Conservation (phyloP, 2,797 vertebrate genomes). For the Sebastes steindachneri region DNA sequence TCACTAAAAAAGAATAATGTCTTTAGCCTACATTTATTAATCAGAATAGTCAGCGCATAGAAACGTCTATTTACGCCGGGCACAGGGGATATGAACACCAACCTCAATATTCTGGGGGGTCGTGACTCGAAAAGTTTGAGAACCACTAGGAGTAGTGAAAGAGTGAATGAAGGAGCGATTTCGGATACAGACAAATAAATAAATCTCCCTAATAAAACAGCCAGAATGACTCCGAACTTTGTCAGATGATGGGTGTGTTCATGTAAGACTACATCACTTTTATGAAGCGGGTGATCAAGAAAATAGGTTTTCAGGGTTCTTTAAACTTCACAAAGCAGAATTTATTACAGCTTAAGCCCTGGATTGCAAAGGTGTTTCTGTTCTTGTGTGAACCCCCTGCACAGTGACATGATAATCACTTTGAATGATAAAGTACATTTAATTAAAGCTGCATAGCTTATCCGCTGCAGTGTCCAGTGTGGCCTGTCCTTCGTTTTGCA, state of each 20-base stretch:
- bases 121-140: too few relatives aligned
- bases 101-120: too few relatives aligned
- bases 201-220: background rate
- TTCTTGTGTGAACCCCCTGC: background rate
- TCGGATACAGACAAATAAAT: background rate
- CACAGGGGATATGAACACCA: too few relatives aligned
- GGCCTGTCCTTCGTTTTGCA: background rate
- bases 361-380: background rate
- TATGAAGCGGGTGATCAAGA: background rate
- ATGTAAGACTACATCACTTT: slow-evolving; percentile 2
- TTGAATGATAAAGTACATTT: background rate
- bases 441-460: background rate
- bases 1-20: too few relatives aligned
- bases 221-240: background rate
- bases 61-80: too few relatives aligned
- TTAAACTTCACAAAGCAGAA: background rate
- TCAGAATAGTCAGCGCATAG: too few relatives aligned
- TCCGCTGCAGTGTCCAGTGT: background rate
- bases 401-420: background rate
- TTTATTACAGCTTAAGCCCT: background rate
- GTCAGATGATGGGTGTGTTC: background rate
- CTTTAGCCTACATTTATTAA: too few relatives aligned
- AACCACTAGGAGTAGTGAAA: background rate
- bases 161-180: background rate
- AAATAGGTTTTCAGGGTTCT: background rate